Percentiles rank a stretch among this genome's conserved stretches.
Evolutionary conservation across 2,888 invertebrate genomes (phyloP).

Genomic region (Toxonevra muliebris): DNA sequence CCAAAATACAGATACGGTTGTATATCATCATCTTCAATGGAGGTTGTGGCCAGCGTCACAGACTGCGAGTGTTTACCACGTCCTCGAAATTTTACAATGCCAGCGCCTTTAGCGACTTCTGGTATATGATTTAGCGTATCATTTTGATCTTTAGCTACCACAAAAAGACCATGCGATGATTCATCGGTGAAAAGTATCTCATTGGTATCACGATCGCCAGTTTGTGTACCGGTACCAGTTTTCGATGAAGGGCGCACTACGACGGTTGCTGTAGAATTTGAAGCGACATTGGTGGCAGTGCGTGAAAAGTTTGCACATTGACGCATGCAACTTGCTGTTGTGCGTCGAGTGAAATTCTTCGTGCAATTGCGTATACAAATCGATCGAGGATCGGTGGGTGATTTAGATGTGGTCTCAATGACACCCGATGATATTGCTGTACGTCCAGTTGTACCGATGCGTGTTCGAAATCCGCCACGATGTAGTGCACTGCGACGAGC

Average conservation of each 20-base stretch:
- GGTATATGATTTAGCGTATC: slow-evolving; percentile 61
- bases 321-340: slow-evolving; percentile 64
- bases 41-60: slow-evolving; percentile 40
- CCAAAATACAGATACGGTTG: slow-evolving; percentile 78
- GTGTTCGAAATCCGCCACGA: slow-evolving; percentile 67
- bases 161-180: slow-evolving; percentile 63
- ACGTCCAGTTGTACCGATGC: slow-evolving; percentile 56
- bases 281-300: slow-evolving; percentile 26
- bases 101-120: slow-evolving; percentile 47
- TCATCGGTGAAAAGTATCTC: slow-evolving; percentile 65
- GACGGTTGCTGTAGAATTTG: slow-evolving; percentile 21
- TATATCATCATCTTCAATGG: slow-evolving; percentile 67
- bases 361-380: slow-evolving; percentile 64
- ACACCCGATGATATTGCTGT: slow-evolving; percentile 45
- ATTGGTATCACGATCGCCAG: slow-evolving; percentile 59
- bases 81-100: slow-evolving; percentile 44
- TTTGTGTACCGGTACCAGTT: slow-evolving; percentile 38
- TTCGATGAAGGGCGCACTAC: slow-evolving; percentile 40
- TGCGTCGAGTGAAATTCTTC: slow-evolving; percentile 63
- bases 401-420: slow-evolving; percentile 58
- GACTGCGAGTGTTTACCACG: slow-evolving; percentile 45
- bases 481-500: slow-evolving; percentile 71
- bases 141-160: slow-evolving; percentile 63
- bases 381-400: slow-evolving; percentile 59
- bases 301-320: slow-evolving; percentile 61